Evolutionary conservation across 2,888 invertebrate species (phyloP), one percentile per base, ranked within the genome.

Genomic region (Acleris emargana): DNA sequence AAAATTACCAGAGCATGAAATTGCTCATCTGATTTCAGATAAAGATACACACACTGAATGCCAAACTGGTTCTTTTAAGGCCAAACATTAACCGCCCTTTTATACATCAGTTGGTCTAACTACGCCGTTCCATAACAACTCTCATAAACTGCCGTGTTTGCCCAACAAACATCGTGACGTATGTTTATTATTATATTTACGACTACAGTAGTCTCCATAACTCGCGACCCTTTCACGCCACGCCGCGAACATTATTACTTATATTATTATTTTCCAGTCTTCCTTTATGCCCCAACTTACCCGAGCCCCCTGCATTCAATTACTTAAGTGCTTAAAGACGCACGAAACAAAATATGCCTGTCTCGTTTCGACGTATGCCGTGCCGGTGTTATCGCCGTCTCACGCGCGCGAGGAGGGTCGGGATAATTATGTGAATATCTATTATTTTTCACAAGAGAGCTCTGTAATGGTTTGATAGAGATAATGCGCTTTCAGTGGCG

Each of bases 371-470:
- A 75, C 79, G 70, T 74, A 71, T 77, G 74, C 61, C 32, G 68
- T 54, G 63, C 51, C 71, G 63, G 67, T 67, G 69, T 54, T 71
- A 68, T 60, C 52, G 64, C 71, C 71, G 58, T 79, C 69, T 68
- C 70, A 55, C 79, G 83, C 77, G 70, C 63, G 68, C 80, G 77
- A 71, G 76, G 79, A 76, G 82, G 84, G 83, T 82, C 75, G 81
- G 80, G 73, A 84, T 90, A 91, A 89, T 91, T 90, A 89, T 87
- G 87, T 88, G 88, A 84, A 86, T 84, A 89, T 88, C 89, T 90
- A 90, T 89, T 88, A 89, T 89, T 89, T 89, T 89, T 89, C 87
- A 87, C 84, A 83, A 84, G 83, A 87, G 81, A 83, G 79, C 78
- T 78, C 77, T 79, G 84, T 88, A 85, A 89, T 84, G 81, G 83